Evolutionary conservation across 2,888 invertebrate genomes (phyloP).

Genomic region (Scaptodrosophila latifasciaeformis): DNA sequence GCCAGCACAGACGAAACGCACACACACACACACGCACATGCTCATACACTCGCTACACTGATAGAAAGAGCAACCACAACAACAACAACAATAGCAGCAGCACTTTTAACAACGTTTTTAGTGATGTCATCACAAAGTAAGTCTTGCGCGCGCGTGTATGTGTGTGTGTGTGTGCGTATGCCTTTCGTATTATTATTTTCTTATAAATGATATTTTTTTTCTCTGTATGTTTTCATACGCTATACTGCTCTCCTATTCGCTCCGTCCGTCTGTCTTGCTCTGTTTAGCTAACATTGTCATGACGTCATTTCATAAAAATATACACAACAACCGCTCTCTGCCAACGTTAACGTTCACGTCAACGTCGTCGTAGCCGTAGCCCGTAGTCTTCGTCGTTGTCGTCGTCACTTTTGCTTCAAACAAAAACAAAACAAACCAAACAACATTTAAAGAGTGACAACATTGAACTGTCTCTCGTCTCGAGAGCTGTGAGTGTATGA

Average conservation of each 20-base stretch:
- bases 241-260: too few species aligned
- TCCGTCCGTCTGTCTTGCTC: too few species aligned
- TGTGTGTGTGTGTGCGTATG: slow-evolving; percentile 9
- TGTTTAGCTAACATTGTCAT: slow-evolving; percentile 53
- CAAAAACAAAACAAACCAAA: slow-evolving; percentile 60
- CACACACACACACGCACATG: slow-evolving; percentile 19
- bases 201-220: too few species aligned
- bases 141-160: slow-evolving; percentile 31
- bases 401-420: slow-evolving; percentile 44
- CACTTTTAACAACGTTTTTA: slow-evolving; percentile 51
- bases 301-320: slow-evolving; percentile 71
- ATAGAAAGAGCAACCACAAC: slow-evolving; percentile 36
- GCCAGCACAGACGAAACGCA: slow-evolving; percentile 65
- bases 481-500: slow-evolving; percentile 14
- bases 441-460: slow-evolving; percentile 43
- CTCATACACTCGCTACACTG: slow-evolving; percentile 22
- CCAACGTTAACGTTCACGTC: too few species aligned
- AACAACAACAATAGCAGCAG: slow-evolving; percentile 27
- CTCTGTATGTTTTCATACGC: slow-evolving; percentile 40
- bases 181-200: slow-evolving; percentile 15
- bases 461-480: too few species aligned
- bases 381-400: slow-evolving; percentile 20
- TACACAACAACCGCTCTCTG: slow-evolving; percentile 42
- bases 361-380: slow-evolving; percentile 24
- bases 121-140: slow-evolving; percentile 69